Evolutionary conservation across 1,140 invertebrate species (phyloP), one percentile per base, ranked within the genome.

Genomic region (Drosophila oshimai): DNA sequence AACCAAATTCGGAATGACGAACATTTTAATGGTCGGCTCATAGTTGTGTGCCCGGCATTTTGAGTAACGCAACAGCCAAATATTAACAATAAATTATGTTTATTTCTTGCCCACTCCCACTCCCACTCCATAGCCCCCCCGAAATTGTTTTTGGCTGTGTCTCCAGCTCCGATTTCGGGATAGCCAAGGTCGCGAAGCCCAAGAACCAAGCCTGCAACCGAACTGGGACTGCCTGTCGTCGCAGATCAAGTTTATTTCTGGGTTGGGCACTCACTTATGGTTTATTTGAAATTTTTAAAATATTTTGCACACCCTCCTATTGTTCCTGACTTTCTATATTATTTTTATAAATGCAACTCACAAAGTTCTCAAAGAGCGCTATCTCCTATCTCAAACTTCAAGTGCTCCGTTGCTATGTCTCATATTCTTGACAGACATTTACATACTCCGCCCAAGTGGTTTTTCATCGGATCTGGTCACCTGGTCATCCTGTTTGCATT

Each of bases 81-180:
- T 73, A 77, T 84, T 46, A 74, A 74, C 70, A 70, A 83, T 84
- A 84, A 83, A 83, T 83, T 84, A 84, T 84, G 79, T 84, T 84
- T 61, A 61, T 78, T 76, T 69, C 20, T 34, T n/a, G 20, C 33
- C 33, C 46, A 50, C 47, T 51, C 47, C 47, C n/a, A n/a, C 26
- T 22, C 6, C 34, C 17, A n/a, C 42, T 15, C 3, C n/a, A 17
- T 37, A 9, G 26, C 26, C 15, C 24, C 12, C 12, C 10, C 10
- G 6, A 17, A n/a, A n/a, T 20, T 42, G 12, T 44, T 18, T 68
- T 68, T 50, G 37, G 67, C 46, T 64, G 31, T 65, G 57, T 65
- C 37, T 24, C 31, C 26, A 55, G 36, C 15, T 24, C 28, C 37
- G 36, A 34, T 71, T 77, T 46, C 54, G 62, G 67, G 42, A 46